Percentiles rank a stretch among this genome's conserved stretches.
Conservation (phyloP, 2,797 vertebrate species). For the Notoglanidium macrostoma region DNA sequence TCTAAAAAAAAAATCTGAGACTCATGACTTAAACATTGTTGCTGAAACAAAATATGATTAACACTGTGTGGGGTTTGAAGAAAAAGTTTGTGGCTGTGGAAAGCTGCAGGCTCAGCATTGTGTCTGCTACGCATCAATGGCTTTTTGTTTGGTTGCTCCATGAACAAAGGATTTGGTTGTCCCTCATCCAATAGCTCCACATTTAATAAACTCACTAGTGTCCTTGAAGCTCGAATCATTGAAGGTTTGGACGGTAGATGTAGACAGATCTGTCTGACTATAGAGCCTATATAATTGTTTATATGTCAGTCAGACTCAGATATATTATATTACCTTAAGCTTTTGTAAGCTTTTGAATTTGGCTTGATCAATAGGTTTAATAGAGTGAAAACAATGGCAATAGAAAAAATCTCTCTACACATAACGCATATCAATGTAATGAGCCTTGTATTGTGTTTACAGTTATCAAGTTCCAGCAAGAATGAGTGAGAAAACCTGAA, state of each 20-base stretch:
- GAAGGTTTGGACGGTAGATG: not conserved
- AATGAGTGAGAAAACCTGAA: not conserved
- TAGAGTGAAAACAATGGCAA: conserved; percentile 9
- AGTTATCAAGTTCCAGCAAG: conserved; percentile 21
- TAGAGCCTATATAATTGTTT: not conserved
- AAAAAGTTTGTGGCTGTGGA: conserved; percentile 25
- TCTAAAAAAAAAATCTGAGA: conserved; percentile 52
- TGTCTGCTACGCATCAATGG: conserved; percentile 67
- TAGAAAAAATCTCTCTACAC: not conserved
- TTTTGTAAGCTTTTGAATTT: not conserved
- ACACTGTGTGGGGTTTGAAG: conserved; percentile 64
- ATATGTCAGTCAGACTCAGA: not conserved
- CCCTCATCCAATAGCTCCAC: conserved; percentile 52
- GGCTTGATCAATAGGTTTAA: conserved; percentile 3
- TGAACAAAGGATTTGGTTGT: conserved; percentile 65
- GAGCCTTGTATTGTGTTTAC: conserved; percentile 20
- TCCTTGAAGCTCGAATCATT: conserved; percentile 1
- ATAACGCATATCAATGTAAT: conserved; percentile 32
- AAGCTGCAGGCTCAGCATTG: conserved; percentile 71
- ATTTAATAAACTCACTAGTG: conserved; percentile 29
- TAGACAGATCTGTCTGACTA: not conserved
- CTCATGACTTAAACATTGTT: conserved; percentile 76
- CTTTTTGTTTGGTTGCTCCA: conserved; percentile 62
- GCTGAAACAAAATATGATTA: conserved; percentile 64
- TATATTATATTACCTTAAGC: not conserved